Base-by-base conservation (phyloP, 2,888 invertebrate genomes). In the Hypsopygia costalis region DNA sequence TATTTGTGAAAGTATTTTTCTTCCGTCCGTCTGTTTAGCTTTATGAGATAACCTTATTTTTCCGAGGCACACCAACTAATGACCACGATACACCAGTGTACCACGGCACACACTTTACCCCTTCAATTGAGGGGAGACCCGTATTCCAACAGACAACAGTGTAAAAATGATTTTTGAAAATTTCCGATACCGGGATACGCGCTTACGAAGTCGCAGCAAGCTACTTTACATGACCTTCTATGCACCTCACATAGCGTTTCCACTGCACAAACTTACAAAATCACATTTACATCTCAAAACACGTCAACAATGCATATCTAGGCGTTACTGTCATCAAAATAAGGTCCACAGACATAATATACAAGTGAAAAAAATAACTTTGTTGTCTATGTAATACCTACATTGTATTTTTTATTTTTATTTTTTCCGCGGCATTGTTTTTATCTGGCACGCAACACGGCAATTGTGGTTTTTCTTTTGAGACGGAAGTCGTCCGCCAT, bases 391-490 rank as follows among this genome's bases (percentile, higher is more conserved):
- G 45, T 39, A 39, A 39, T 39, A 39, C 39, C 33, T 39, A 54
- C 54, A 52, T 58, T 52, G 58, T 62, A 62, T 57, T 55, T 61
- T 62, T 63, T 71, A 25, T 3, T 39, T 39, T 39, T 33, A 33
- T 39, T 39, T 39, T 69, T 68, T 63, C 54, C 61, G 47, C 52
- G 44, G 68, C 71, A 80, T 80, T 79, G 80, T 81, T 78, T 75
- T 66, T 63, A 52, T 54, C 58, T 51, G 48, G 63, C 85, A 86
- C 86, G 86, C 86, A 74, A 85, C 62, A 31, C 32, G 50, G 74
- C 77, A 74, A 83, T 85, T 82, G 80, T 62, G 67, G 72, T 80
- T 81, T 80, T 79, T 78, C 75, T 62, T 60, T 60, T 44, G 47
- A 72, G 70, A 62, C 81, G 85, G 86, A 85, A 85, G 82, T 72